Evolutionary conservation across 2,888 invertebrate species (phyloP).

Genomic region (Acrobeloides nanus): DNA sequence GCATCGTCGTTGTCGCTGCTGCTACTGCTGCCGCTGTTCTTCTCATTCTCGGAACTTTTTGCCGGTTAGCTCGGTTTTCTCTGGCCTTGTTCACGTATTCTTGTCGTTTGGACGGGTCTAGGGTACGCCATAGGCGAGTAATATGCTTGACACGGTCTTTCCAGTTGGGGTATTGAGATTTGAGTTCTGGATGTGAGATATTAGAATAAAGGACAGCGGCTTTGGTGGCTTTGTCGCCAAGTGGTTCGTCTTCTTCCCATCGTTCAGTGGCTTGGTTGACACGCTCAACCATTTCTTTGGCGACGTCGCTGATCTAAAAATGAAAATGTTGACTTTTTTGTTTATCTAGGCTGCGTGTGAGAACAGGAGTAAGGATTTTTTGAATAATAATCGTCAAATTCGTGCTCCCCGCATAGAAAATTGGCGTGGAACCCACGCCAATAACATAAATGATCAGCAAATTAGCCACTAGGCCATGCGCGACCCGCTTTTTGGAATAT

Average conservation of each 20-base stretch:
- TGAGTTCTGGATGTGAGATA: slow-evolving; percentile 84
- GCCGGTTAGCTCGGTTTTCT: slow-evolving; percentile 43
- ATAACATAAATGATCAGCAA: no score
- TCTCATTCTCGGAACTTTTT: slow-evolving; percentile 16
- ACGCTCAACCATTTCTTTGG: slow-evolving; percentile 1
- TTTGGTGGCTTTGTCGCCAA: slow-evolving; percentile 74
- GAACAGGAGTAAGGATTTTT: no score
- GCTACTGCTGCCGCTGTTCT: no score
- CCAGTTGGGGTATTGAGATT: slow-evolving; percentile 73
- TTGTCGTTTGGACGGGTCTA: slow-evolving; percentile 66
- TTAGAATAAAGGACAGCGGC: slow-evolving; percentile 94
- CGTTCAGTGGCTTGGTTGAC: slow-evolving; percentile 21
- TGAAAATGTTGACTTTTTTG: no score
- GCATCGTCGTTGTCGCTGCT: no score
- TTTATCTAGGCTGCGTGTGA: no score
- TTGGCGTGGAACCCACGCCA: no score
- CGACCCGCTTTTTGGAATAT: no score
- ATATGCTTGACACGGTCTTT: slow-evolving; percentile 86
- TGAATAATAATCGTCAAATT: no score
- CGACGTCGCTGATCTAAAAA: no score
- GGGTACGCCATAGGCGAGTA: slow-evolving; percentile 84
- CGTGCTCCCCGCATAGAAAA: no score
- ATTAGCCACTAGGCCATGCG: no score
- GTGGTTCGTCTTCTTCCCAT: slow-evolving; percentile 68
- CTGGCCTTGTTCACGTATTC: slow-evolving; percentile 46